These are phyloP conservation scores for Linnaemya vulpina DNA, from an alignment of 2,888 invertebrate species.

Conservation along the genomic window DNA sequence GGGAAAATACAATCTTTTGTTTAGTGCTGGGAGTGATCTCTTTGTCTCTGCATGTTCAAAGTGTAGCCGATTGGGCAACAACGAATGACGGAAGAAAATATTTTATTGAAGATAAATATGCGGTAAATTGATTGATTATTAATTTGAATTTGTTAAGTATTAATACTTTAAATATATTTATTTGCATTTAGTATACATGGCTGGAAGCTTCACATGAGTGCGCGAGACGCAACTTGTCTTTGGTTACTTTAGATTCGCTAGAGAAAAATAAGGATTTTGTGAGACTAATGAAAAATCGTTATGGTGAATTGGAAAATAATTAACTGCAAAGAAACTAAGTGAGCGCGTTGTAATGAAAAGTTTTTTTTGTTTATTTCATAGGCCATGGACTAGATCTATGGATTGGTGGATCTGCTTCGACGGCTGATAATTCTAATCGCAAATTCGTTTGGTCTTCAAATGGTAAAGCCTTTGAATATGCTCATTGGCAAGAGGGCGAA, in stretches of 20 bases:
- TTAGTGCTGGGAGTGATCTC: conserved; percentile 30
- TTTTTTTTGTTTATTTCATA: not conserved
- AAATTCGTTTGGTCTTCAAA: conserved; percentile 58
- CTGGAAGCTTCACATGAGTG: conserved; percentile 55
- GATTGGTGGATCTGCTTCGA: conserved; percentile 57
- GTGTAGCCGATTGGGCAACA: conserved; percentile 51
- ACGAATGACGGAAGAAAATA: conserved; percentile 44
- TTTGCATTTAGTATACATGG: conserved; percentile 45
- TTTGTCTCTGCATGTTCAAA: conserved; percentile 7
- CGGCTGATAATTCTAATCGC: conserved; percentile 35
- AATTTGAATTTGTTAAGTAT: not conserved
- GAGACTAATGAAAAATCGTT: conserved; percentile 48
- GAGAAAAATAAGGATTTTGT: conserved; percentile 60
- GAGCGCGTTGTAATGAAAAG: not conserved
- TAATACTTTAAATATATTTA: not conserved
- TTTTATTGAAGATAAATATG: conserved; percentile 57
- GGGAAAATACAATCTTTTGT: conserved; percentile 15
- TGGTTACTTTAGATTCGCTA: conserved; percentile 47
- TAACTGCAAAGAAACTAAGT: not conserved
- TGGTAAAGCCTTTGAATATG: conserved; percentile 54
- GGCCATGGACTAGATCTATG: conserved; percentile 51
- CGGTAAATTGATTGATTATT: conserved; percentile 30
- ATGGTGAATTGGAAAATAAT: conserved; percentile 29
- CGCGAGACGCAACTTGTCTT: conserved; percentile 48
- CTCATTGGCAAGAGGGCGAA: conserved; percentile 60